phyloP scores from a whole-genome alignment of 1,140 invertebrate genomes.

The Halictus rubicundus region DNA sequence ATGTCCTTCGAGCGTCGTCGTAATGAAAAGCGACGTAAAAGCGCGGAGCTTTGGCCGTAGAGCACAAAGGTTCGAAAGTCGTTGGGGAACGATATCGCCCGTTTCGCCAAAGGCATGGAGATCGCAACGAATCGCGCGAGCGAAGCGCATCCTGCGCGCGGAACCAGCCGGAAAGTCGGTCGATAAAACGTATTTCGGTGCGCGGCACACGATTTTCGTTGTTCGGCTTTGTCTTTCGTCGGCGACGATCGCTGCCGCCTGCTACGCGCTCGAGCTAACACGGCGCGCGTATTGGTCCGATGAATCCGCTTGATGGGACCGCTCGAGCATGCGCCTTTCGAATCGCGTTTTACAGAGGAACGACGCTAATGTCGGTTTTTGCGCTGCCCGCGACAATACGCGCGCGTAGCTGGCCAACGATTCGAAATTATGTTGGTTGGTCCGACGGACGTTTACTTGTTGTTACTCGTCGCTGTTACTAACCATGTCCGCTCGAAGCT shows the following conservation, averaged over 20 bases:
- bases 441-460: too few relatives aligned
- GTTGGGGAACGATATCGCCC: too few relatives aligned
- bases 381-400: conserved; percentile 43
- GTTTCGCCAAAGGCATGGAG: neutral
- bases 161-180: neutral
- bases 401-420: too few relatives aligned
- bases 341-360: conserved; percentile 44
- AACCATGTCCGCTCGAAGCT: too few relatives aligned
- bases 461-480: too few relatives aligned
- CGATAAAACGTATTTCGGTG: conserved; percentile 12
- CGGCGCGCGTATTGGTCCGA: conserved; percentile 35
- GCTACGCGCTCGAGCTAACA: neutral
- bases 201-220: conserved; percentile 24
- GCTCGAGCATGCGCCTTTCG: conserved; percentile 43
- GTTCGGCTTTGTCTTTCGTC: conserved; percentile 27
- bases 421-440: too few relatives aligned
- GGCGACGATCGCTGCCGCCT: neutral
- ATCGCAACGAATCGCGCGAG: neutral
- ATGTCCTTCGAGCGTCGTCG: too few relatives aligned
- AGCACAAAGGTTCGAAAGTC: too few relatives aligned
- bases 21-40: too few relatives aligned
- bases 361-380: conserved; percentile 44
- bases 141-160: neutral
- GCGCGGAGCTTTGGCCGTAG: too few relatives aligned
- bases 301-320: conserved; percentile 55